These are phyloP conservation scores for Epiblema foenella DNA, from an alignment of 2,888 invertebrate genomes.

Conservation along the genomic window DNA sequence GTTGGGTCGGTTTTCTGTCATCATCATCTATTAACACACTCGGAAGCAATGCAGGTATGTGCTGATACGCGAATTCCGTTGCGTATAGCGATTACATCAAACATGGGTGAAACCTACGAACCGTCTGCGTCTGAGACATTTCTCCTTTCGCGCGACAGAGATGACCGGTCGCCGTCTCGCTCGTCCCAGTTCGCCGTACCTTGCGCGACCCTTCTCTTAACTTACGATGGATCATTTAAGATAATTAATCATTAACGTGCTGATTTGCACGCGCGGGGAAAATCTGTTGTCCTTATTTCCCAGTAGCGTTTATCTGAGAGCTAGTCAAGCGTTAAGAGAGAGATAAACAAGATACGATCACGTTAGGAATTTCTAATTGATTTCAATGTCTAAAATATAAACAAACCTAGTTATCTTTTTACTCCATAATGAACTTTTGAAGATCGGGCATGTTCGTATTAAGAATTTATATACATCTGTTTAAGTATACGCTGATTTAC, in stretches of 20 bases:
- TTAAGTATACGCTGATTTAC: background rate
- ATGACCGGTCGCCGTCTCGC: conserved; percentile 56
- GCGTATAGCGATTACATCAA: conserved; percentile 60
- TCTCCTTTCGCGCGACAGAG: conserved; percentile 60
- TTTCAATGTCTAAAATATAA: background rate
- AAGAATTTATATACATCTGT: background rate
- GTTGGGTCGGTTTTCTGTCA: background rate
- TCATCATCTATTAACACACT: conserved; percentile 16
- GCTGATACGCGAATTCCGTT: conserved; percentile 45
- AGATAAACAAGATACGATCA: conserved; percentile 35
- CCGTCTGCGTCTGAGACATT: conserved; percentile 53
- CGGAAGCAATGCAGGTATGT: conserved; percentile 30
- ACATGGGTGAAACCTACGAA: conserved; percentile 61
- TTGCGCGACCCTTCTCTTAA: conserved; percentile 68
- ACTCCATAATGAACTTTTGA: too few species aligned
- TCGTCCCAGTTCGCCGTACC: conserved; percentile 67
- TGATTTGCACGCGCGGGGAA: conserved; percentile 40
- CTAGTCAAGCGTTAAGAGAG: conserved; percentile 30
- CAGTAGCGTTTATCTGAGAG: conserved; percentile 32
- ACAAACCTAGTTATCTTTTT: background rate
- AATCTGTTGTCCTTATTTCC: conserved; percentile 43
- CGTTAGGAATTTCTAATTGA: conserved; percentile 28
- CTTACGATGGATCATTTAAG: conserved; percentile 47
- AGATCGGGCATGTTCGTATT: background rate
- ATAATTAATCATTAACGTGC: conserved; percentile 32